Evolutionary conservation across 2,113 vertebrate species (phyloP).

Genomic region (Setophaga coronata): DNA sequence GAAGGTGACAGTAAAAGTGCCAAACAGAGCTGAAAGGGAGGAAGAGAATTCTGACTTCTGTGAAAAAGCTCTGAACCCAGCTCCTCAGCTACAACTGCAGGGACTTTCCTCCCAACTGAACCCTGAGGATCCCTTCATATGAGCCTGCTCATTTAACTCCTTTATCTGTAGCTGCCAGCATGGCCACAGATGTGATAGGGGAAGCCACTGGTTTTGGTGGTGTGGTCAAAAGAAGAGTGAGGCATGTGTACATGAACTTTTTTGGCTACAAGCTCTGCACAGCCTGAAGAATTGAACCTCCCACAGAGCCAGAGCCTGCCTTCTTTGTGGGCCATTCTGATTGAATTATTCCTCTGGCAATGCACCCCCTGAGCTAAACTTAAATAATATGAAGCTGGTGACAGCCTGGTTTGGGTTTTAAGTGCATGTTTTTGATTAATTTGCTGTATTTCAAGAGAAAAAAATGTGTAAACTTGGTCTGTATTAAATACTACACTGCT

Average conservation of each 20-base stretch:
- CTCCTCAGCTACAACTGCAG: not conserved
- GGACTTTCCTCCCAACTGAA: conserved; percentile 55
- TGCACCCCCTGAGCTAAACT: not conserved
- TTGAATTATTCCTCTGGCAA: conserved; percentile 18
- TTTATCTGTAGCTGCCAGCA: conserved; percentile 56
- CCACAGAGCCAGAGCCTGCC: not conserved
- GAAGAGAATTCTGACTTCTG: not conserved
- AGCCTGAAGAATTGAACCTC: conserved; percentile 26
- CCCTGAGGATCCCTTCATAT: not conserved
- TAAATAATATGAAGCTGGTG: not conserved
- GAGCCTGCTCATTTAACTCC: not conserved
- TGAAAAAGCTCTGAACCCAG: not conserved
- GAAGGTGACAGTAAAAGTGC: not conserved
- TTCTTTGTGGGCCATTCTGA: not conserved
- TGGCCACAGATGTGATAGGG: conserved; percentile 51
- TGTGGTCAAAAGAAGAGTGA: conserved; percentile 14
- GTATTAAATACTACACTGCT: not conserved
- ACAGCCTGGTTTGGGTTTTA: conserved; percentile 15
- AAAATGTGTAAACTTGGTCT: not conserved
- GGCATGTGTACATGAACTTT: not conserved
- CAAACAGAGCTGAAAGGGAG: not conserved
- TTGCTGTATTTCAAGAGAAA: not conserved
- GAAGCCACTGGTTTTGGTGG: conserved; percentile 49
- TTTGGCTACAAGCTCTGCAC: not conserved
- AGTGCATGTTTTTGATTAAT: conserved; percentile 33